Base-by-base conservation (phyloP, 2,888 invertebrate genomes). In the Pimpla rufipes region DNA sequence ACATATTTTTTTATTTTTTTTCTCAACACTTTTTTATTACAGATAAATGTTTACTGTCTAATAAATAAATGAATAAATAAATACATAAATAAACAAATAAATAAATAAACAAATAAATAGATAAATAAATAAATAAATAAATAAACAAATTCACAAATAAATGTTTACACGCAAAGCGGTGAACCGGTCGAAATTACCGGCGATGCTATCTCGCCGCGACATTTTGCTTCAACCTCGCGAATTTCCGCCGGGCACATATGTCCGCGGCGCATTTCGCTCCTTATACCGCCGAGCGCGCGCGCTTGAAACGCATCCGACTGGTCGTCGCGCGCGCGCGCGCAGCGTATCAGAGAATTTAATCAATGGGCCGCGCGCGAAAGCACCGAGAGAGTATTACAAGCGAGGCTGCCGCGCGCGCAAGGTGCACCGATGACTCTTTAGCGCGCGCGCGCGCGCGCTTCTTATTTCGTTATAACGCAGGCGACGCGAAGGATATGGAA, bases 371-470 rank as follows among this genome's bases (percentile, higher is more conserved):
- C 11, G 40, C 11, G 42, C 35, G 35, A 59, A 59, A 64, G 62
- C 37, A 37, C 18, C 21, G 2, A 35, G 37, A 59, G 29, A 29
- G 37, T 55, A 55, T 55, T 59, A 59, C n/a, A 13, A 18, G 62
- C 18, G 62, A 40, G 37, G 62, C 18, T 16, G 40, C 18, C 13
- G 16, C 21, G 62, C 62, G 29, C 29, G 29, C 29, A 64, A 64
- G 62, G 62, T 64, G 62, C 62, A 35, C 11, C 57, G 40, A 64
- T 37, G 37, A 64, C 62, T 64, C 62, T 62, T 62, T 73, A 67
- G 52, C 23, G 52, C 55, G 29, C 66, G 40, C 13, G 18, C 37
- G 35, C 23, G 67, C 55, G 37, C 21, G 37, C 23, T 42, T 18
- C n/a, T 29, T 66, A 16, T 52, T 13, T 66, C 50, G 2, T 42